A percentile compares a stretch with the other conserved stretches of the same genome.
These are phyloP conservation scores for Rhadinocentrus ornatus DNA, from an alignment of 2,797 vertebrate species.

Conservation along the genomic window DNA sequence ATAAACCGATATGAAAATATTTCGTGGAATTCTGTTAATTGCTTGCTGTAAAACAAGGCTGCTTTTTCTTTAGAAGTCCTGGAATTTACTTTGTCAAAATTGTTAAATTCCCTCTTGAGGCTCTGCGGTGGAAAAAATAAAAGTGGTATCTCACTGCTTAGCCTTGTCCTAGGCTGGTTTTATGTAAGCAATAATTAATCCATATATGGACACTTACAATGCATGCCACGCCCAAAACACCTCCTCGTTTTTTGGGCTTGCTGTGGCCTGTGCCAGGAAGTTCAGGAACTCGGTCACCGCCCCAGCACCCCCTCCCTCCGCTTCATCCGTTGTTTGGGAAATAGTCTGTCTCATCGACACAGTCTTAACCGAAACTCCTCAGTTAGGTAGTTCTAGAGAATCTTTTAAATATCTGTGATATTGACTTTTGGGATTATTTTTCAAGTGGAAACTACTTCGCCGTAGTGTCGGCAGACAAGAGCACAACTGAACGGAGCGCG, in stretches of 20 bases:
- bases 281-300: constrained; percentile 76
- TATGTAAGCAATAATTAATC: constrained; percentile 60
- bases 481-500: constrained; percentile 1
- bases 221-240: constrained; percentile 69
- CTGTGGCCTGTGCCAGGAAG: constrained; percentile 68
- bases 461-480: not conserved
- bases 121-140: not conserved
- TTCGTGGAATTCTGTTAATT: not conserved
- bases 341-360: constrained; percentile 66
- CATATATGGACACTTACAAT: constrained; percentile 67
- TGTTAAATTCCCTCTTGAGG: not conserved
- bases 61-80: not conserved
- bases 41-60: not conserved
- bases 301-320: constrained; percentile 41
- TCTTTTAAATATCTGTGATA: not conserved
- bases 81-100: not conserved
- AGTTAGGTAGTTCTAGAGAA: not conserved
- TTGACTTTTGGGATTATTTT: not conserved
- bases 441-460: not conserved
- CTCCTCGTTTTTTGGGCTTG: constrained; percentile 51
- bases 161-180: not conserved
- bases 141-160: not conserved
- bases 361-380: constrained; percentile 66
- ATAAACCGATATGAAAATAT: not conserved
- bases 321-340: constrained; percentile 74